Evolutionary conservation across 2,888 invertebrate genomes (phyloP).

Genomic region (Dascillus cervinus): DNA sequence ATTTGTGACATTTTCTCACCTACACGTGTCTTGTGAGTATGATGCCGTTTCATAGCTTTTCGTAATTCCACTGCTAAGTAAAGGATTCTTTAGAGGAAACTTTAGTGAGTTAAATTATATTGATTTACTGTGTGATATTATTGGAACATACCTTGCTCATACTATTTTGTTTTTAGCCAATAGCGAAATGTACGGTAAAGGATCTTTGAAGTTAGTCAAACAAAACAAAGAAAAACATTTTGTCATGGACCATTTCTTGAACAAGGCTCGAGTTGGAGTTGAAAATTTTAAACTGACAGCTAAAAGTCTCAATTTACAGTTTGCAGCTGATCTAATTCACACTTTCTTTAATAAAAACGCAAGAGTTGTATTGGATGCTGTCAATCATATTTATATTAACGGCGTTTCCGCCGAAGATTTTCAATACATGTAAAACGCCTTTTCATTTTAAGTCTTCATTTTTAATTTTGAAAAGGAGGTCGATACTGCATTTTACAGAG

Average conservation of each 20-base stretch:
- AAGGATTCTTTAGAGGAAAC: constrained; percentile 48
- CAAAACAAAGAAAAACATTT: constrained; percentile 55
- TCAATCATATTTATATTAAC: constrained; percentile 61
- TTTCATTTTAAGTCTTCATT: too few species aligned
- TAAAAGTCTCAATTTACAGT: constrained; percentile 48
- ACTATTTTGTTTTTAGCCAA: constrained; percentile 42
- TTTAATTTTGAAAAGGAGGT: too few species aligned
- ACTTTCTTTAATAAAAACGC: constrained; percentile 65
- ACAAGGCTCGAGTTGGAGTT: constrained; percentile 54
- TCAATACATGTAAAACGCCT: too few species aligned
- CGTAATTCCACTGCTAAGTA: constrained; percentile 44
- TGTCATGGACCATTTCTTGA: constrained; percentile 51
- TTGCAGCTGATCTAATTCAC: constrained; percentile 60
- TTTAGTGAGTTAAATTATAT: constrained; percentile 43
- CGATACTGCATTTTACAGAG: too few species aligned
- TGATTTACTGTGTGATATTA: too few species aligned
- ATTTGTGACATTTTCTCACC: constrained; percentile 41
- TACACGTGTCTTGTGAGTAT: constrained; percentile 46
- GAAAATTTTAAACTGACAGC: constrained; percentile 52
- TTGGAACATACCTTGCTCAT: not conserved
- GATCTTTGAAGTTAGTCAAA: constrained; percentile 48
- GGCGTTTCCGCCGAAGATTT: too few species aligned
- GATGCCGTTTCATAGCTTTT: constrained; percentile 47
- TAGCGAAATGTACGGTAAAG: constrained; percentile 51
- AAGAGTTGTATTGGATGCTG: constrained; percentile 55